Evolutionary conservation across 1,140 invertebrate genomes (phyloP).

Genomic region (Drosophila ironensis): DNA sequence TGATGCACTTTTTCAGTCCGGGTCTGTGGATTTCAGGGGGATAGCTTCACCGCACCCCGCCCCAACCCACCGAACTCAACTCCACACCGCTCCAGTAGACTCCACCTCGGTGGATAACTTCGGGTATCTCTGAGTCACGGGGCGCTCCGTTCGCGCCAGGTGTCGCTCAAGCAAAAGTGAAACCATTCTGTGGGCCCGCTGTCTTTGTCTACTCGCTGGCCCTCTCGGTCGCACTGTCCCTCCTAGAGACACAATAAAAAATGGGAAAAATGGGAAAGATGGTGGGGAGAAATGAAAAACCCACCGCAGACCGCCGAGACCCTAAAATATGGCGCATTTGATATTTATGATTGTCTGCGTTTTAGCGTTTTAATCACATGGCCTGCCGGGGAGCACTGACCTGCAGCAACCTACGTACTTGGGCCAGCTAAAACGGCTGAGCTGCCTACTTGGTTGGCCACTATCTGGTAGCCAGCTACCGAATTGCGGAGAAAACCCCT

Average conservation of each 20-base stretch:
- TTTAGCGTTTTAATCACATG: conserved; percentile 73
- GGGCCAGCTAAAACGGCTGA: conserved; percentile 18
- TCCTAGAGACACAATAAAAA: not conserved
- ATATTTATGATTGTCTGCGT: conserved; percentile 76
- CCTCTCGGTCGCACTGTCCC: not conserved
- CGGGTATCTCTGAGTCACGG: conserved; percentile 49
- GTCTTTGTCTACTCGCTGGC: not conserved
- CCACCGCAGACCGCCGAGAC: conserved; percentile 33
- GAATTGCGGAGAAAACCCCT: conserved; percentile 68
- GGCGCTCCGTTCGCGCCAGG: conserved; percentile 46
- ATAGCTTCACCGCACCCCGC: conserved; percentile 6
- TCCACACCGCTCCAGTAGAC: too few species aligned
- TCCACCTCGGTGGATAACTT: conserved; percentile 32
- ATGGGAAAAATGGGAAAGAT: not conserved
- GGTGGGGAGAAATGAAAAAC: not conserved
- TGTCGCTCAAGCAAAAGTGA: conserved; percentile 77
- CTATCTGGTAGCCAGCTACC: conserved; percentile 51
- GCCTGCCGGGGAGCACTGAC: conserved; percentile 65
- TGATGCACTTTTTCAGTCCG: conserved; percentile 69
- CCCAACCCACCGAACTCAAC: too few species aligned
- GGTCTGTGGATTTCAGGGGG: conserved; percentile 9
- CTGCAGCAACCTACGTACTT: conserved; percentile 67
- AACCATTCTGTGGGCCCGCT: conserved; percentile 22
- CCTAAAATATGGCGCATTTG: conserved; percentile 76
- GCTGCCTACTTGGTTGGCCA: not conserved